Base-by-base conservation (phyloP, 2,888 invertebrate species). In the Odontothrips loti region DNA sequence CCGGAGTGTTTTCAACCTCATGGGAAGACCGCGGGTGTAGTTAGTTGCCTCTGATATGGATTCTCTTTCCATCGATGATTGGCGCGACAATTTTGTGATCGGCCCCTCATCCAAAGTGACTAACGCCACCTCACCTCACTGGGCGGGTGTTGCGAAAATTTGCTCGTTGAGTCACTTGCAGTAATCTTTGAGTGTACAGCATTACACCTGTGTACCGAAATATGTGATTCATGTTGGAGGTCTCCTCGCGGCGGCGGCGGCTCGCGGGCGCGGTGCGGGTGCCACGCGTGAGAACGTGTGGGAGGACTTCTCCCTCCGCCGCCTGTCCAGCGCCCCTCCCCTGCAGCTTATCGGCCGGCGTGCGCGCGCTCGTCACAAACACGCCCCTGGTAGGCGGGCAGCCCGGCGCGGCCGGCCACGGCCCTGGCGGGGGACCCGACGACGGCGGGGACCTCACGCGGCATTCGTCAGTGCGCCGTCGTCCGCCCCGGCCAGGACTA, bases 151-250 rank as follows among this genome's bases (percentile, higher is more conserved):
- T 10, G 51, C 20, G 20, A 58, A 11, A 58, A 58, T 17, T 58
- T 58, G 58, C 58, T 58, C 68, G 68, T 23, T 75, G 68, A 75
- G 23, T 75, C 68, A 75, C 68, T 75, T 58, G 20, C 34, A 43
- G 34, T 43, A 6, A 43, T n/a, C 34, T 2, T 4, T 6, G 34
- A 6, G 34, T 43, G 34, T 43, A 43, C 34, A 43, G 23, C 27
- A 27, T 11, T 23, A 27, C 27, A 12, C 68, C 68, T 75, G 68
- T 75, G 68, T 27, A 75, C 68, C 68, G 23, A 75, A 75, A 75
- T 75, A 75, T 75, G 68, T 75, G 68, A 75, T 75, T 75, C 68
- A 75, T 75, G n/a, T 23, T 75, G 68, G 23, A 11, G 11, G 68
- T 17, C 51, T 51, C 51, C 34, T 6, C 3, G 34, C 34, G 34